Evolutionary conservation across 1,140 invertebrate genomes (phyloP).

Genomic region (Drosophila baimaii): DNA sequence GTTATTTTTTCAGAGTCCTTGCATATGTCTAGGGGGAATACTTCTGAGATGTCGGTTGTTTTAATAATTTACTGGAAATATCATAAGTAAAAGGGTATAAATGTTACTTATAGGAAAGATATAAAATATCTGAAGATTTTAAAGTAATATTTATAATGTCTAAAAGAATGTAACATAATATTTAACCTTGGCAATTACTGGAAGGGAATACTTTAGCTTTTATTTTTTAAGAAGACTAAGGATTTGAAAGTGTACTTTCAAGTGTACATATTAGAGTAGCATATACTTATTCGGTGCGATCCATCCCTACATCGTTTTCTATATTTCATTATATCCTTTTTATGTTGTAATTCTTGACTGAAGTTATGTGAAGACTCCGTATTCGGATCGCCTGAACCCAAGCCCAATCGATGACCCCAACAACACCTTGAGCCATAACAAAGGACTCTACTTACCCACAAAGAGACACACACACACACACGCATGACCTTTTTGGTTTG

Average conservation of each 20-base stretch:
- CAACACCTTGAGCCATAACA: slow-evolving; percentile 11
- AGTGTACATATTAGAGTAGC: too few species aligned
- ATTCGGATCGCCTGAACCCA: neutral
- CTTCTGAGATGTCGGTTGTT: too few species aligned
- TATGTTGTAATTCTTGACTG: neutral
- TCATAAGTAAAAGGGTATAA: too few species aligned
- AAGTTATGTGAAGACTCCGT: neutral
- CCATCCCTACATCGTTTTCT: neutral
- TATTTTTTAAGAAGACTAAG: neutral
- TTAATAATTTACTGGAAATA: too few species aligned
- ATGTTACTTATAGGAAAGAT: too few species aligned
- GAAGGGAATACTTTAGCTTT: too few species aligned
- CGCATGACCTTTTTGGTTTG: slow-evolving; percentile 22
- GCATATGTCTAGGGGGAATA: neutral
- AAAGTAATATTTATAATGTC: too few species aligned
- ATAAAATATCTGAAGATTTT: too few species aligned
- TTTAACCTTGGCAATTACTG: too few species aligned
- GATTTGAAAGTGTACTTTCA: too few species aligned
- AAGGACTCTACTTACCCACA: slow-evolving; percentile 7
- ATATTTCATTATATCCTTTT: neutral
- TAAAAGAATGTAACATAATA: too few species aligned
- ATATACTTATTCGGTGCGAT: too few species aligned
- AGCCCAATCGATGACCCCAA: slow-evolving; percentile 5
- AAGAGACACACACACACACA: neutral
- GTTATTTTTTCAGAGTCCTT: neutral